Evolutionary conservation across 2,113 vertebrate species (phyloP).

Genomic region (Heterotilapia buettikoferi): DNA sequence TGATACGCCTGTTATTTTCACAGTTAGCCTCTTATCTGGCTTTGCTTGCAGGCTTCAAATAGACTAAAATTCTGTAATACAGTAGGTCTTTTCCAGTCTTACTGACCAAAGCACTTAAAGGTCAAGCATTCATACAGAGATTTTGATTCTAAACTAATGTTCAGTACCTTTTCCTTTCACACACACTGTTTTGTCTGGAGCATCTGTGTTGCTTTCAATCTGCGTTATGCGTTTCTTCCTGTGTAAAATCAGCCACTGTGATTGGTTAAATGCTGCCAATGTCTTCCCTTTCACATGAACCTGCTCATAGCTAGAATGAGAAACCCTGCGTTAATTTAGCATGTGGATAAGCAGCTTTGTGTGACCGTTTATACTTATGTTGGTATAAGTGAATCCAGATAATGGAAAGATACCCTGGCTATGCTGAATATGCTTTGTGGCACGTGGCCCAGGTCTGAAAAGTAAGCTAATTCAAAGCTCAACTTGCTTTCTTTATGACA

Average conservation of each 20-base stretch:
- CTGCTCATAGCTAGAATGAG: not conserved
- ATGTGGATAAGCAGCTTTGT: not conserved
- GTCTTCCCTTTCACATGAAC: not conserved
- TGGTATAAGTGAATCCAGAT: not conserved
- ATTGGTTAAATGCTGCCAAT: not conserved
- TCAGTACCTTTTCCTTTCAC: not conserved
- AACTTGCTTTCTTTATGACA: not conserved
- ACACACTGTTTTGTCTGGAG: not conserved
- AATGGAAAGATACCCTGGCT: not conserved
- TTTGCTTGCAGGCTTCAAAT: not conserved
- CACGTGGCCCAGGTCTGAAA: not conserved
- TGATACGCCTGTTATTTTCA: not conserved
- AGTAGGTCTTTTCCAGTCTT: not conserved
- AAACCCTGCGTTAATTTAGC: not conserved
- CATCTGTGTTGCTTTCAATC: not conserved
- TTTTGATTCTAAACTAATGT: not conserved
- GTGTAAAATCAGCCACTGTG: not conserved
- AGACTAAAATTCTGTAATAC: not conserved
- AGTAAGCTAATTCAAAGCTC: not conserved
- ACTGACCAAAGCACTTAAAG: not conserved
- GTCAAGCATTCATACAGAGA: not conserved
- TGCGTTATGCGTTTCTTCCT: not conserved
- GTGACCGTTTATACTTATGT: not conserved
- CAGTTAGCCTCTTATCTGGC: not conserved
- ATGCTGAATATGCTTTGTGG: not conserved